A percentile compares a stretch with the other conserved stretches of the same genome.
Conservation (phyloP, 2,113 vertebrate genomes). For the Oryzias melastigma region DNA sequence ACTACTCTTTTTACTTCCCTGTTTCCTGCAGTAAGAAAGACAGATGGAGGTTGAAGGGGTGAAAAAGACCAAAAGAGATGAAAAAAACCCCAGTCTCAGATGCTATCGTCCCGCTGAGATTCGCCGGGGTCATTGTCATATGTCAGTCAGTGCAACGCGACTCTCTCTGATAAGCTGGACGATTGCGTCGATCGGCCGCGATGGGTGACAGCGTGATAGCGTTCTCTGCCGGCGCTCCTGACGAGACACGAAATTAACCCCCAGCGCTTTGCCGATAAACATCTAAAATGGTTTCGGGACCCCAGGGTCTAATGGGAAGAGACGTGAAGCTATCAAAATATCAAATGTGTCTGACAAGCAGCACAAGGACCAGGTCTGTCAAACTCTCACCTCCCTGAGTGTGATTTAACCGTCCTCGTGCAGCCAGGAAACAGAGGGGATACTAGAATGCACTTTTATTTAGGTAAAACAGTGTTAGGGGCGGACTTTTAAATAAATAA, state of each 20-base stretch:
- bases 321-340: constrained; percentile 77
- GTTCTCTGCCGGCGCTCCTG: constrained; percentile 58
- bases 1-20: constrained; percentile 60
- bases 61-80: constrained; percentile 39
- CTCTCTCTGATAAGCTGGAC: constrained; percentile 67
- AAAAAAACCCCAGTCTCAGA: constrained; percentile 50
- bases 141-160: constrained; percentile 75
- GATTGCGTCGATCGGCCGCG: constrained; percentile 55
- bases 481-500: constrained; percentile 60
- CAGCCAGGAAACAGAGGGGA: constrained; percentile 13
- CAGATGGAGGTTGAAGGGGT: constrained; percentile 11
- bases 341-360: constrained; percentile 74
- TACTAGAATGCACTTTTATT: constrained; percentile 59
- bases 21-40: constrained; percentile 59
- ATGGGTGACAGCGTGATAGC: constrained; percentile 60
- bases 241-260: constrained; percentile 79
- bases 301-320: constrained; percentile 75
- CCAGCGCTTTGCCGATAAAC: constrained; percentile 75
- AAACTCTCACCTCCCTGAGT: constrained; percentile 59
- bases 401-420: constrained; percentile 58
- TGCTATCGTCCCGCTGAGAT: constrained; percentile 68
- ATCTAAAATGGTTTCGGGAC: constrained; percentile 78
- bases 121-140: constrained; percentile 77
- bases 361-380: constrained; percentile 75
- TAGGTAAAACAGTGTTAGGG: constrained; percentile 25